Evolutionary conservation across 1,140 invertebrate genomes (phyloP).

Genomic region (Druon quercuslanigerum): DNA sequence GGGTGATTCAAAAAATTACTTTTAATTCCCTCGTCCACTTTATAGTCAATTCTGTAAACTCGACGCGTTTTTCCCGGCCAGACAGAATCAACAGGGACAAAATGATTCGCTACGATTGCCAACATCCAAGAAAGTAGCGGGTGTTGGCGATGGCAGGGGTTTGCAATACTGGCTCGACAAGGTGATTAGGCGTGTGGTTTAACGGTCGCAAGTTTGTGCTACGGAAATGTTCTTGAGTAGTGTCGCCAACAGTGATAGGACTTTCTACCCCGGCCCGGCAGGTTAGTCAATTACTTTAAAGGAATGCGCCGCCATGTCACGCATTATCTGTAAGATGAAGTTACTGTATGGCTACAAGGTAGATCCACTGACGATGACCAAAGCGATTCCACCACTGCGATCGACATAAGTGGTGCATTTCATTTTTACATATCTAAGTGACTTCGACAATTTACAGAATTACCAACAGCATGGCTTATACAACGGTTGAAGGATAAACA

Average conservation of each 20-base stretch:
- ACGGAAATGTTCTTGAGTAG: slow-evolving; percentile 43
- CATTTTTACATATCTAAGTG: slow-evolving; percentile 24
- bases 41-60: slow-evolving; percentile 39
- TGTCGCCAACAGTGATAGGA: slow-evolving; percentile 56
- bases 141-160: slow-evolving; percentile 43
- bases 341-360: slow-evolving; percentile 10
- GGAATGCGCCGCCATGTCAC: slow-evolving; percentile 36
- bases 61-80: background rate
- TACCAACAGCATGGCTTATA: background rate
- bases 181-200: slow-evolving; percentile 56
- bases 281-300: slow-evolving; percentile 54
- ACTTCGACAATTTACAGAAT: slow-evolving; percentile 20
- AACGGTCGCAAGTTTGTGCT: slow-evolving; percentile 52
- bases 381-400: slow-evolving; percentile 15
- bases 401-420: slow-evolving; percentile 26
- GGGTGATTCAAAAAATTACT: too few species aligned
- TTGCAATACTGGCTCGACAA: slow-evolving; percentile 50
- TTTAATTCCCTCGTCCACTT: slow-evolving; percentile 25
- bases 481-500: slow-evolving; percentile 21
- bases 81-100: background rate
- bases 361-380: slow-evolving; percentile 22
- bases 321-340: slow-evolving; percentile 30
- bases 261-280: slow-evolving; percentile 38
- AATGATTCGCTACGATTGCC: slow-evolving; percentile 38
- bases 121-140: slow-evolving; percentile 43